Evolutionary conservation across 2,113 vertebrate species (phyloP).

Genomic region (Otis tarda): DNA sequence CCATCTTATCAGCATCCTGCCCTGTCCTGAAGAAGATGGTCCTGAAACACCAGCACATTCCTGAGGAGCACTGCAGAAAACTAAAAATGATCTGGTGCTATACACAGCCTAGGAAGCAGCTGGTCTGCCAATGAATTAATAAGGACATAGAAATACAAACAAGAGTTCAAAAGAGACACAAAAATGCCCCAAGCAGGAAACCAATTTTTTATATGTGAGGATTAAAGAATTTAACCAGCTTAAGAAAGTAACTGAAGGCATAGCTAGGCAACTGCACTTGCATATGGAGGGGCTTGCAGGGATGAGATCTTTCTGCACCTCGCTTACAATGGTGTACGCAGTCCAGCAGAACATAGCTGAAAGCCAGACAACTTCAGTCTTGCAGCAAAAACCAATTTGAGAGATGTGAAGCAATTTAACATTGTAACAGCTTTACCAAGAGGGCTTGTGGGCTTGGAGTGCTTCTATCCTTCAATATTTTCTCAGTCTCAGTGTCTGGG

Average conservation of each 20-base stretch:
- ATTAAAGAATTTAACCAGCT: background rate
- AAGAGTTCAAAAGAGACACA: background rate
- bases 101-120: background rate
- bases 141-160: background rate
- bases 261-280: background rate
- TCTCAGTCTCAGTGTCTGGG: background rate
- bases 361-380: background rate
- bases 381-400: background rate
- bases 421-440: background rate
- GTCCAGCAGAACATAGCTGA: background rate
- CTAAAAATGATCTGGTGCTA: background rate
- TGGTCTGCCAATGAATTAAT: background rate
- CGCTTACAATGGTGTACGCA: background rate
- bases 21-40: background rate
- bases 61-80: background rate
- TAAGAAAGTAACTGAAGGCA: background rate
- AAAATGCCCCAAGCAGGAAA: background rate
- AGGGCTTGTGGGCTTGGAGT: background rate
- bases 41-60: background rate
- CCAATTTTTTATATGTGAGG: background rate
- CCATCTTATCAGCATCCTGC: background rate
- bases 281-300: background rate
- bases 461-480: background rate
- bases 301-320: background rate
- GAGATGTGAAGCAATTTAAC: background rate